phyloP scores from a whole-genome alignment of 2,113 vertebrate genomes.

The Excalfactoria chinensis region DNA sequence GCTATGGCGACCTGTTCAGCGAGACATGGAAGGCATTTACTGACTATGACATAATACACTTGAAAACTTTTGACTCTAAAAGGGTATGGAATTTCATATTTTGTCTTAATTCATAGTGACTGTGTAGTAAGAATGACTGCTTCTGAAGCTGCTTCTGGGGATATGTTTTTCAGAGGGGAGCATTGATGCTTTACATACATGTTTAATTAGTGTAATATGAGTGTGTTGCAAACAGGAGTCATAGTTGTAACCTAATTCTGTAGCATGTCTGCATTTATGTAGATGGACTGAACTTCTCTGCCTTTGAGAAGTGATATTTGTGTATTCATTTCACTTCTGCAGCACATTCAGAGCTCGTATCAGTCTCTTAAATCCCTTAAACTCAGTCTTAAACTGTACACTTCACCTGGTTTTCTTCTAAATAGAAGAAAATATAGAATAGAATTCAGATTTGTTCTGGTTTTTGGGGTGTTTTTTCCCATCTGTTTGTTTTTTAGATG shows the following conservation, averaged over 20 bases:
- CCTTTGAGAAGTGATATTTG: background rate
- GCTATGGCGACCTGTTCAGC: slow-evolving; percentile 94
- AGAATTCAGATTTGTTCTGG: background rate
- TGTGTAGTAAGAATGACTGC: background rate
- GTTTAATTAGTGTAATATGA: background rate
- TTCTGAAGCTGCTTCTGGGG: background rate
- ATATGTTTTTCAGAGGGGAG: background rate
- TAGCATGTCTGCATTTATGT: background rate
- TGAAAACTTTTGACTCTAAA: slow-evolving; percentile 93
- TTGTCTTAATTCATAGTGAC: background rate
- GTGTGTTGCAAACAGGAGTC: background rate
- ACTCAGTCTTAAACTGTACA: background rate
- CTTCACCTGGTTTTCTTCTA: background rate
- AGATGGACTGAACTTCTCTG: background rate
- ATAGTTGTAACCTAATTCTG: background rate
- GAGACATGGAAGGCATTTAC: slow-evolving; percentile 95
- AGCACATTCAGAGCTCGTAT: background rate
- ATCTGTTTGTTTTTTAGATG: background rate
- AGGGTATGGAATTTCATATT: slow-evolving; percentile 79
- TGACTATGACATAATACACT: slow-evolving; percentile 88
- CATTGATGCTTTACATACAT: background rate
- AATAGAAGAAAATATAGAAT: too few species aligned
- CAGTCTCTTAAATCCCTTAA: background rate
- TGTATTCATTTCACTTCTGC: background rate
- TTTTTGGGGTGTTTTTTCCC: background rate